A percentile compares a stretch with the other conserved stretches of the same genome.
Conservation (phyloP, 1,140 invertebrate species). For the Drosophila hydei region DNA sequence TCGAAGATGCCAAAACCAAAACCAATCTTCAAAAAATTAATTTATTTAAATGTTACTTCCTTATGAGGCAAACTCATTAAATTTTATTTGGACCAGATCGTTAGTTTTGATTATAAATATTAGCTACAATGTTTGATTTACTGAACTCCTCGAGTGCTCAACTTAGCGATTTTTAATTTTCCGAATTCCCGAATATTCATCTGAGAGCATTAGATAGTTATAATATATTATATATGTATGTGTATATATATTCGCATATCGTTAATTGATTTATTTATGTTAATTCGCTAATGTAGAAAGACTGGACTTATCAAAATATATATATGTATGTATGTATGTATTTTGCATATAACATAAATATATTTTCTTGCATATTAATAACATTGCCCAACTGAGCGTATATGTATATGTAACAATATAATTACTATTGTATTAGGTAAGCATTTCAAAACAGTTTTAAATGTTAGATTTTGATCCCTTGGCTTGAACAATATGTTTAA, state of each 20-base stretch:
- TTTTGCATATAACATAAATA: conserved; percentile 25
- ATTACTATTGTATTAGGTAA: conserved; percentile 17
- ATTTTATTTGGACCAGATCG: conserved; percentile 28
- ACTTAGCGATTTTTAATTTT: not conserved
- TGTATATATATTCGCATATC: conserved; percentile 7
- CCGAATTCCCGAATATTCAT: conserved; percentile 3
- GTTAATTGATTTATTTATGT: conserved; percentile 2
- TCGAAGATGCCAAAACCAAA: too few relatives aligned
- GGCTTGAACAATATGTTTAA: conserved; percentile 20
- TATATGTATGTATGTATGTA: not conserved
- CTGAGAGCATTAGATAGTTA: conserved; percentile 1
- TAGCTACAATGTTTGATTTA: conserved; percentile 12
- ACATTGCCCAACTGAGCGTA: conserved; percentile 21
- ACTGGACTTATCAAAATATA: conserved; percentile 27
- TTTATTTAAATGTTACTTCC: conserved; percentile 2
- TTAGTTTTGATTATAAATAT: conserved; percentile 23
- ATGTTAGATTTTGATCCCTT: conserved; percentile 25
- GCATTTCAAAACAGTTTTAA: conserved; percentile 28
- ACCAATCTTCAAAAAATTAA: not conserved
- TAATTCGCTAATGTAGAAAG: conserved; percentile 21
- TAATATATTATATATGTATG: not conserved
- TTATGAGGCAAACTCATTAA: conserved; percentile 9
- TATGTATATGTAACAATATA: conserved; percentile 24
- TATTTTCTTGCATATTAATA: conserved; percentile 17
- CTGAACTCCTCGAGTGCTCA: not conserved